Evolutionary conservation across 2,797 vertebrate genomes (phyloP).

Genomic region (Serranus cabrilla): DNA sequence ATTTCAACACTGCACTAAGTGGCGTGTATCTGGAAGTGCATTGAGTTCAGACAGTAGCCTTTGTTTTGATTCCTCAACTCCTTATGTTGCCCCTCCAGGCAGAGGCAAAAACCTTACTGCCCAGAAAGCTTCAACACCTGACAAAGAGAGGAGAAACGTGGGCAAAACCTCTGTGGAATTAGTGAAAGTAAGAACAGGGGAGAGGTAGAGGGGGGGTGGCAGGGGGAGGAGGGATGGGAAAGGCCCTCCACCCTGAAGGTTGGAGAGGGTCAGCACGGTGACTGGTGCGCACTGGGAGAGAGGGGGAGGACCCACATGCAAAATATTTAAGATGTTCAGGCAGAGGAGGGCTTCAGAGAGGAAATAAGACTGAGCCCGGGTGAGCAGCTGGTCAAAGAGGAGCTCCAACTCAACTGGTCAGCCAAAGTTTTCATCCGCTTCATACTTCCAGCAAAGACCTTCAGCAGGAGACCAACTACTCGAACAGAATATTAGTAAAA

Average conservation of each 20-base stretch:
- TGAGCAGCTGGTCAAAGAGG: conserved; percentile 65
- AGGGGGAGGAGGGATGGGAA: conserved; percentile 58
- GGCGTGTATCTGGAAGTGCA: neutral
- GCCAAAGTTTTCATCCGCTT: conserved; percentile 7
- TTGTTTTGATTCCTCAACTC: conserved; percentile 42
- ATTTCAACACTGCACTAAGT: conserved; percentile 12
- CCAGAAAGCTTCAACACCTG: conserved; percentile 82
- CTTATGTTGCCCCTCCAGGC: conserved; percentile 38
- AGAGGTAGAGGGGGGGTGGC: conserved; percentile 66
- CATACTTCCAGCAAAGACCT: conserved; percentile 31
- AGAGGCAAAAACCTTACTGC: conserved; percentile 60
- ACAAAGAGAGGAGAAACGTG: conserved; percentile 79
- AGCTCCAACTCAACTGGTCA: conserved; percentile 48
- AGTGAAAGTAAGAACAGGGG: conserved; percentile 75
- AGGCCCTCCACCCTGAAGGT: conserved; percentile 71
- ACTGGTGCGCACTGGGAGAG: conserved; percentile 62
- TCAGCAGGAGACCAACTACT: conserved; percentile 5
- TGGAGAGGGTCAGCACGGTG: conserved; percentile 74
- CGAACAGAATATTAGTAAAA: conserved; percentile 9
- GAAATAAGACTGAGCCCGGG: conserved; percentile 66
- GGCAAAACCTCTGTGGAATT: conserved; percentile 54
- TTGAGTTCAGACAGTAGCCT: conserved; percentile 34
- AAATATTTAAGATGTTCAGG: conserved; percentile 94
- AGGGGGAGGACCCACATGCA: conserved; percentile 89
- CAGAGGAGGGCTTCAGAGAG: conserved; percentile 76